Conservation (phyloP, 2,113 vertebrate species). For the Scolopax mira region DNA sequence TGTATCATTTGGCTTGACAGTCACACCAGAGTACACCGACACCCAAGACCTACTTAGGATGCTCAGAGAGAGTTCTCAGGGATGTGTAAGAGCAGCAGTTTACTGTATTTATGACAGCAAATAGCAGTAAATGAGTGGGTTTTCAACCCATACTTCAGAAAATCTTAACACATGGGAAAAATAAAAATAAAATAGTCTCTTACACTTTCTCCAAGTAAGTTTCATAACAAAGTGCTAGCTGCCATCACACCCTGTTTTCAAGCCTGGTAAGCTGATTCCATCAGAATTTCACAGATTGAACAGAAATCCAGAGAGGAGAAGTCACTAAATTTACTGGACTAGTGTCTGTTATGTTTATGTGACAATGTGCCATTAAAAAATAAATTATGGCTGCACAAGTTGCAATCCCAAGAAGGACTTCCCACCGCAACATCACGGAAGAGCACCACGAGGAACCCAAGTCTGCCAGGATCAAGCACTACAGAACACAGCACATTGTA, state of each 20-base stretch:
- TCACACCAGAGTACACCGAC: neutral
- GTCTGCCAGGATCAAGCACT: neutral
- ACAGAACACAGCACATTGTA: rapidly evolving
- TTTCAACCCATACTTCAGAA: neutral
- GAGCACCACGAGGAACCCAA: rapidly evolving
- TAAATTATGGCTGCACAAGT: neutral
- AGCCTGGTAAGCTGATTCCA: neutral
- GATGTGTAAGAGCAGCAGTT: neutral
- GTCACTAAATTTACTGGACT: neutral
- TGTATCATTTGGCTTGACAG: neutral
- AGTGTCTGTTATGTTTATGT: neutral
- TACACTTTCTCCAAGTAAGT: neutral
- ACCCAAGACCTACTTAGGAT: neutral
- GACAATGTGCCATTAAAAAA: neutral
- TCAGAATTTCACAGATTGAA: neutral
- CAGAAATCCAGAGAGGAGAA: neutral
- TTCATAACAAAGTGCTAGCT: neutral
- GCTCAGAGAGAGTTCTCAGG: neutral
- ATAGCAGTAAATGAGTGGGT: neutral
- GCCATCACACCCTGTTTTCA: neutral
- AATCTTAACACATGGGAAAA: neutral
- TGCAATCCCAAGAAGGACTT: neutral
- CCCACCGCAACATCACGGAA: neutral
- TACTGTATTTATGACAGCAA: neutral
- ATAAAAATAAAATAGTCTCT: neutral